Percentiles rank a stretch among this genome's conserved stretches.
These are phyloP conservation scores for Stenchaetothrips biformis DNA, from an alignment of 2,888 invertebrate species.

Conservation along the genomic window DNA sequence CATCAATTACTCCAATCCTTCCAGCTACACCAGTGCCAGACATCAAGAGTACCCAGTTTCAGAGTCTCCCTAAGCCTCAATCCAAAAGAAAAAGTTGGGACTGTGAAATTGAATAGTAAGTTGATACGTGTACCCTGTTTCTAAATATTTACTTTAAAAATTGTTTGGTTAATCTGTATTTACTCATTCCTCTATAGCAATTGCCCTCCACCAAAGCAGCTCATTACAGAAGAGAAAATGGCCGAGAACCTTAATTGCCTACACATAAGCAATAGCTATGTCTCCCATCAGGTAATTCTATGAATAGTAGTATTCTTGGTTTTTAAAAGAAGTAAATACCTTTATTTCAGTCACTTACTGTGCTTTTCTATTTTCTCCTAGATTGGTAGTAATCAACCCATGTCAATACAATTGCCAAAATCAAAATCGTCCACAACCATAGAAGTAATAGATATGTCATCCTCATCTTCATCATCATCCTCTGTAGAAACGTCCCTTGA, in stretches of 20 bases:
- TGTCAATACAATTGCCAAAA: neutral
- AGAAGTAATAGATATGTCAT: neutral
- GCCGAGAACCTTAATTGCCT: slow-evolving; percentile 71
- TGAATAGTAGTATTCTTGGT: slow-evolving; percentile 34
- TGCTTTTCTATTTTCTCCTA: slow-evolving; percentile 43
- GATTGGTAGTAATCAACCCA: slow-evolving; percentile 44
- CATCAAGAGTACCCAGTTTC: neutral
- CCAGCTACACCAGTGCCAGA: neutral
- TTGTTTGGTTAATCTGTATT: neutral
- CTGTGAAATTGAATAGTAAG: slow-evolving; percentile 13
- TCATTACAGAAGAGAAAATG: slow-evolving; percentile 80
- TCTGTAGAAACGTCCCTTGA: neutral
- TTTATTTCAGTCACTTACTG: neutral
- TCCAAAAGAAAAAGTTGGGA: slow-evolving; percentile 6
- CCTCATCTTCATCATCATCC: neutral
- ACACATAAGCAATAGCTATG: slow-evolving; percentile 56
- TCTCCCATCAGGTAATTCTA: slow-evolving; percentile 40
- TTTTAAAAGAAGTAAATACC: slow-evolving; percentile 2
- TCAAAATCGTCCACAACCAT: neutral
- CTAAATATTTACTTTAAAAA: neutral
- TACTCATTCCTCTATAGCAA: neutral
- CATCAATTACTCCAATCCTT: neutral
- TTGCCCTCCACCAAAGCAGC: slow-evolving; percentile 57
- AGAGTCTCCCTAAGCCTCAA: neutral
- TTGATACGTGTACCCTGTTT: neutral